A percentile compares a stretch with the other conserved stretches of the same genome.
Conservation (phyloP, 2,888 invertebrate species). For the Oxytorus armatus region DNA sequence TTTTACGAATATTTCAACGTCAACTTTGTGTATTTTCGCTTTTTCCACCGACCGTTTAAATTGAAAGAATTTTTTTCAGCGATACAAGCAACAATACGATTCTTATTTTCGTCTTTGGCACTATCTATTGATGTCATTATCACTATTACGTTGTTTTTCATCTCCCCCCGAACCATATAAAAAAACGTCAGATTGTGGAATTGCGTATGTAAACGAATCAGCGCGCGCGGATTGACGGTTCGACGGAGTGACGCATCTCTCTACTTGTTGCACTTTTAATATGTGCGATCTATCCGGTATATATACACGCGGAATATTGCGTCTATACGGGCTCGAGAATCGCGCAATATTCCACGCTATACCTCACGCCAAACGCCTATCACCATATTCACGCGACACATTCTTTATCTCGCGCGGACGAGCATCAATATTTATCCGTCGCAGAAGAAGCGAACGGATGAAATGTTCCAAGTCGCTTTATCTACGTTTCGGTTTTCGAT, state of each 20-base stretch:
- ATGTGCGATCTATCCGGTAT: conserved; percentile 18
- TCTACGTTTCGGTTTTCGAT: not conserved
- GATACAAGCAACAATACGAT: no score
- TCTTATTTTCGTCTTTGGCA: no score
- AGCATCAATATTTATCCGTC: conserved; percentile 54
- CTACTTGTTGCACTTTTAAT: not conserved
- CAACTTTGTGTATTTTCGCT: no score
- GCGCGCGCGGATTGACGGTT: conserved; percentile 1
- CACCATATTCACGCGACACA: conserved; percentile 48
- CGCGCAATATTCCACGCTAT: conserved; percentile 34
- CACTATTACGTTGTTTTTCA: no score
- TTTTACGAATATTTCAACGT: no score
- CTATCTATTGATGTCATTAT: no score
- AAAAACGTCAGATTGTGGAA: no score
- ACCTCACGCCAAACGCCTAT: conserved; percentile 22
- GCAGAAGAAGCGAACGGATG: not conserved
- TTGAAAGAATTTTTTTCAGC: no score
- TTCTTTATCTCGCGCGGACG: conserved; percentile 20
- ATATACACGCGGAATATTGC: conserved; percentile 30
- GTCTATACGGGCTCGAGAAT: conserved; percentile 17
- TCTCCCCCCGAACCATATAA: no score
- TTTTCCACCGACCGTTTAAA: no score
- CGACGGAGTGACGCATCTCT: conserved; percentile 7
- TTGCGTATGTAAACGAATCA: no score
- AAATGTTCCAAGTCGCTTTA: conserved; percentile 13